Base-by-base conservation (phyloP, 1,140 invertebrate species). In the Pseudomyrmex dendroicus region DNA sequence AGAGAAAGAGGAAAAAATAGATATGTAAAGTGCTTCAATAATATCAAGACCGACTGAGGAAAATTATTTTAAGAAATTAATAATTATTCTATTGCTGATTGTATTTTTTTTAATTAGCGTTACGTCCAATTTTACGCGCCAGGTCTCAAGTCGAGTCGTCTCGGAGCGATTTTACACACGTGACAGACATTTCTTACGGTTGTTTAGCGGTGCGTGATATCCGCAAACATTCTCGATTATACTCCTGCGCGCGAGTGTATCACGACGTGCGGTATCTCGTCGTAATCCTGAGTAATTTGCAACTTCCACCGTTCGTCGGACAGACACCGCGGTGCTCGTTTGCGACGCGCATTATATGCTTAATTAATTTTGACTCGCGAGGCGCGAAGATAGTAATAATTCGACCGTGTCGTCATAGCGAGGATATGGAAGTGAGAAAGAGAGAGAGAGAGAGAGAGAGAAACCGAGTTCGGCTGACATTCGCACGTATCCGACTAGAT, bases 341-440 rank as follows among this genome's bases (percentile, higher is more conserved):
- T 10, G 62, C 66, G 54, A 25, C 44, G 54, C n/a, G 44, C 46
- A 70, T 80, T 70, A 80, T 70, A 72, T 59, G 76, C 66, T 61
- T 80, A 80, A 80, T 80, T 80, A 80, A 80, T 80, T 80, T 80
- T 48, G 66, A 80, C 76, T 70, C 50, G 15, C 22, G 76, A 25
- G 54, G 54, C 13, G 66, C 76, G 76, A 80, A 80, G 76, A 80
- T 61, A 46, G 66, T 80, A 72, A 80, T 72, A 80, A 80, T 80
- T 80, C 76, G 64, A 70, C 64, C 64, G 76, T 70, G 76, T 78
- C 76, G 64, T 70, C 25, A 59, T 35, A 35, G 35, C 35, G 35
- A 35, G 35, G 35, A 35, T 35, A 35, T 35, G 25, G 3, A 35
- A 17, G 12, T 7, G 13, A 56, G 54, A 15, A 1, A 56, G 54